A percentile compares a stretch with the other conserved stretches of the same genome.
These are phyloP conservation scores for Lepas anatifera DNA, from an alignment of 2,888 invertebrate species.

Conservation along the genomic window DNA sequence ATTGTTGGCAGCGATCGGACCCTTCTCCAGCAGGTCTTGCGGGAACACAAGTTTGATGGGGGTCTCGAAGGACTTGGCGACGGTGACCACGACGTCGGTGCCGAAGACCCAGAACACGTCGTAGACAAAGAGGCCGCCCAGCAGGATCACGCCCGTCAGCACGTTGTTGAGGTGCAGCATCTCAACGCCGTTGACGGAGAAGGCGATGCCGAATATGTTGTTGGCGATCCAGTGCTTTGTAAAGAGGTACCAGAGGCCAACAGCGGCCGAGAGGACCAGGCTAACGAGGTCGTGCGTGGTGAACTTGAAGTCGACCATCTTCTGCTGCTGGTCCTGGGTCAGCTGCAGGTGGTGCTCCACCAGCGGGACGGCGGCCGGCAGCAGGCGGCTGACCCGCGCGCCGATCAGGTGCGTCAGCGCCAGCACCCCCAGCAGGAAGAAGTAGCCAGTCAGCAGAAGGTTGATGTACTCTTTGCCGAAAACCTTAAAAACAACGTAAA, in stretches of 20 bases:
- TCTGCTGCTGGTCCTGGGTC: conserved; percentile 45
- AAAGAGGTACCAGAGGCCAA: conserved; percentile 88
- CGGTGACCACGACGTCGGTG: conserved; percentile 99
- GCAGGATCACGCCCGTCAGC: conserved; percentile 81
- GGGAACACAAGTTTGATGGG: conserved; percentile 99
- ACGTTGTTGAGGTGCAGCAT: conserved; percentile 90
- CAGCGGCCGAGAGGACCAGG: conserved; percentile 60
- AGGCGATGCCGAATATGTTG: conserved; percentile 94
- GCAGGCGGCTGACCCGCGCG: conserved; percentile 30
- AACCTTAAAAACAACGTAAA: conserved; percentile 81
- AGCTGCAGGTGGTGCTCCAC: conserved; percentile 59
- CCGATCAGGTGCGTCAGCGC: conserved; percentile 82
- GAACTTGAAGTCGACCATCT: conserved; percentile 68
- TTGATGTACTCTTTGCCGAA: conserved; percentile 97
- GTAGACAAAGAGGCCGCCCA: conserved; percentile 92
- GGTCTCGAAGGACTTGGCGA: conserved; percentile 96
- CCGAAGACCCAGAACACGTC: conserved; percentile 99
- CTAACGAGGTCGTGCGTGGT: conserved; percentile 86
- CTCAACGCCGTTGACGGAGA: conserved; percentile 96
- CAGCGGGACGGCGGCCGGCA: not conserved
- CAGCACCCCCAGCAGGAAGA: conserved; percentile 90
- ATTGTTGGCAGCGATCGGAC: conserved; percentile 67
- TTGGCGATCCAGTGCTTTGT: conserved; percentile 99
- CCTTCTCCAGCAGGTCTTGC: conserved; percentile 89
- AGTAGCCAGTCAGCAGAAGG: conserved; percentile 81